Percentiles rank a stretch among this genome's conserved stretches.
phyloP scores from a whole-genome alignment of 2,113 vertebrate species.

The Tetraodon nigroviridis region DNA sequence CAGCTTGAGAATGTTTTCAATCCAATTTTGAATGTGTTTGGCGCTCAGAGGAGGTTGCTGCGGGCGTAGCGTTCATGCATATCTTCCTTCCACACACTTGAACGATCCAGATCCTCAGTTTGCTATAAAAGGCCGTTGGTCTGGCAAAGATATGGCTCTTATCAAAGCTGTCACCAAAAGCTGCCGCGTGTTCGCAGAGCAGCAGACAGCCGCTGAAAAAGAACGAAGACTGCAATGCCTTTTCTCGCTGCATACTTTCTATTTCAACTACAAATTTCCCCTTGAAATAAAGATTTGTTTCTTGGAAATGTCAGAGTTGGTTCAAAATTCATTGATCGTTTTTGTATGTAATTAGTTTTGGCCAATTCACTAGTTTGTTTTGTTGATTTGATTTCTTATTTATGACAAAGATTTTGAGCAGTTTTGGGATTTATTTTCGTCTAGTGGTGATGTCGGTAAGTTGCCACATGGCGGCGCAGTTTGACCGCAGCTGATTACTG shows the following conservation, averaged over 20 bases:
- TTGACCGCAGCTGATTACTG: conserved; percentile 1
- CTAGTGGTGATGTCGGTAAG: no score
- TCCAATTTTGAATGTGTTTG: conserved; percentile 11
- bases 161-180: conserved; percentile 39
- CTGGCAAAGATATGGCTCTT: conserved; percentile 17
- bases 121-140: conserved; percentile 25
- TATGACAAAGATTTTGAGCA: not conserved
- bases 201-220: conserved; percentile 1
- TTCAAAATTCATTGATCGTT: not conserved
- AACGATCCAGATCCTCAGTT: conserved; percentile 20
- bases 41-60: conserved; percentile 25
- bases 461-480: conserved; percentile 36
- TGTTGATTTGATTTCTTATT: not conserved
- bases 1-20: conserved; percentile 17
- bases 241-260: conserved; percentile 12
- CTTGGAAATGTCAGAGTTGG: not conserved
- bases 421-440: no score
- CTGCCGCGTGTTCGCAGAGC: conserved; percentile 22
- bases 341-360: not conserved
- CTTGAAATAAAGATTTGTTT: conserved; percentile 45
- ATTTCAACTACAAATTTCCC: conserved; percentile 25
- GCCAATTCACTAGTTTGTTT: not conserved
- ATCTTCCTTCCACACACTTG: conserved; percentile 13
- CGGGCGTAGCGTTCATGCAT: conserved; percentile 10
- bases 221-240: not conserved